phyloP scores from a whole-genome alignment of 2,888 invertebrate genomes.

The Fabriciana adippe region DNA sequence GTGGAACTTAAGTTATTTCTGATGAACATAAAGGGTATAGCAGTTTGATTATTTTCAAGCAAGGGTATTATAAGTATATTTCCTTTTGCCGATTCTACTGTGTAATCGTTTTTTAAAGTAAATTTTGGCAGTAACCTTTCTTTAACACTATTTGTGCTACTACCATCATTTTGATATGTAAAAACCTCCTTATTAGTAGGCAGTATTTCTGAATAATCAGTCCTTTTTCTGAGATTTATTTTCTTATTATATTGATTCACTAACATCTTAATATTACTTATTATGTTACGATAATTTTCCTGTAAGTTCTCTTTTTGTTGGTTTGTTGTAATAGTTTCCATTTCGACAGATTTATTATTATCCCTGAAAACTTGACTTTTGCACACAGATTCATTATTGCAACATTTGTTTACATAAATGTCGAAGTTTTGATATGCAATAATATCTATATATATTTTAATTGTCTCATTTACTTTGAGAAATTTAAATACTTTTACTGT shows the following conservation, averaged over 20 bases:
- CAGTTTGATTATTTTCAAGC: no score
- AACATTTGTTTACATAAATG: conserved; percentile 44
- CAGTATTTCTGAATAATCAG: not conserved
- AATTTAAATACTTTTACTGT: conserved; percentile 58
- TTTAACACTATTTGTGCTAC: not conserved
- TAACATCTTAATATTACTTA: conserved; percentile 38
- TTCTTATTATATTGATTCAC: conserved; percentile 33
- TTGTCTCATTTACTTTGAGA: conserved; percentile 51
- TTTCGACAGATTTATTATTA: not conserved
- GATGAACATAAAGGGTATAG: no score
- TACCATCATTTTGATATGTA: conserved; percentile 2
- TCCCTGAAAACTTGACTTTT: conserved; percentile 18
- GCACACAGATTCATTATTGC: conserved; percentile 34
- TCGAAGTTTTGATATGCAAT: conserved; percentile 47
- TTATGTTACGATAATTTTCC: conserved; percentile 28
- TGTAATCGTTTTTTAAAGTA: no score
- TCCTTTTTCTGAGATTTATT: conserved; percentile 6
- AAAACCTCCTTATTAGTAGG: not conserved
- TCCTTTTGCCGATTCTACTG: no score
- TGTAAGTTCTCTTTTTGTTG: conserved; percentile 3
- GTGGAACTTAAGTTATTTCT: no score
- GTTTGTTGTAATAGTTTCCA: conserved; percentile 1
- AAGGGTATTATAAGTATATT: no score
- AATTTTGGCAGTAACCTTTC: not conserved
- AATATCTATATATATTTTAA: conserved; percentile 65